Evolutionary conservation across 2,113 vertebrate species (phyloP), one percentile per base, ranked within the genome.

Genomic region (Anoura caudifer): DNA sequence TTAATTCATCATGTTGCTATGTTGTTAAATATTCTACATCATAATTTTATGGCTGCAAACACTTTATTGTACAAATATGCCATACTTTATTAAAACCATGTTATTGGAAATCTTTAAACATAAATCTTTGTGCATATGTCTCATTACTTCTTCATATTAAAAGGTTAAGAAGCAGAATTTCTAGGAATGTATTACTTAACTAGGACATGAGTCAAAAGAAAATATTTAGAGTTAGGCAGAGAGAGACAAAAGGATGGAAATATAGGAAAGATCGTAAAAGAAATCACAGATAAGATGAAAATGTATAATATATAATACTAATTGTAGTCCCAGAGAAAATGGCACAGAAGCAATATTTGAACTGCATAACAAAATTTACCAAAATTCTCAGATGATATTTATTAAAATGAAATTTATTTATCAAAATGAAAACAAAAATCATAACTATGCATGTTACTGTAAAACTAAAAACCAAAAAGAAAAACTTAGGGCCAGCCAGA

Each of bases 401-500:
- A 72, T 72, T 6, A 72, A 41, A 70, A 70, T 38, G 20, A 72
- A 72, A 72, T 24, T 41, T 72, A n/a, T 33, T 52, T 61, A 52
- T 59, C n/a, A 76, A 91, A 91, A 70, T 38, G 33, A 83, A 76
- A 94, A 87, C 38, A 94, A 81, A 90, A 93, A 36, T 14, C 41
- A 45, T 77, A 82, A 16, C 28, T 70, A 52, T 33, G 22, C 26
- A 52, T 10, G 41, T 59, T 82, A 75, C 3, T 75, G 17, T 75
- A 87, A 84, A 76, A 61, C 2, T 87, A 67, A 50, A 87, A 81
- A 94, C 67, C 26, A 59, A 52, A 69, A 28, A 82, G 83, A 83
- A 87, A 69, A 87, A 36, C 12, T 81, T 28, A n/a, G n/a, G 31
- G 38, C 33, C 7, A 54, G 41, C 33, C 16, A 59, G 33, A 82